Base-by-base conservation (phyloP, 2,113 vertebrate genomes). In the Nothoprocta perdicaria region DNA sequence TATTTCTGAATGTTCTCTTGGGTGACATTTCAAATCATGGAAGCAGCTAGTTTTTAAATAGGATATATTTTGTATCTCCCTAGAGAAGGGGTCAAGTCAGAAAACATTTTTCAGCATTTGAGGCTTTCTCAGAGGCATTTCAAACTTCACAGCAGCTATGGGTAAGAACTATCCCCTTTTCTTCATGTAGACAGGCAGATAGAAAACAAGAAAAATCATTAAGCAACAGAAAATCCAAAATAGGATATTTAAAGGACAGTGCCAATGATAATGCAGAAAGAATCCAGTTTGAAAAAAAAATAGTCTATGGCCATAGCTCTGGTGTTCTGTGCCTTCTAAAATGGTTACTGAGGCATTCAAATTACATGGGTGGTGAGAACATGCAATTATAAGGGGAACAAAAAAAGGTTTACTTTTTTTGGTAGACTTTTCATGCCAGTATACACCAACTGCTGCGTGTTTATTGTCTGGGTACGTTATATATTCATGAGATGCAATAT, bases 401-500 rank as follows among this genome's bases (percentile, higher is more conserved):
- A 63, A 78, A 38, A 67, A 53, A 4, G 3, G 7, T 63, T 80
- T 80, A 21, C 3, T 41, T 55, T 60, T 71, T 63, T 60, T 24
- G 24, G 18, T 81, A 60, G 62, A 52, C 46, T 82, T 86, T 92
- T 83, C 41, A 67, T 23, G 7, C 18, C 55, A 71, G 50, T 16
- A 3, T 53, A 45, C 15, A 43, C 31, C 65, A 79, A 53, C 41
- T 89, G 63, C 81, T 85, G 43, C n/a, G 40, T 89, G 52, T 81
- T 89, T 83, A 86, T 90, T 89, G 89, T 91, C 69, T 71, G 29
- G 12, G 19, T 71, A 17, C 31, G 41, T 96, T 85, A 85, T 83
- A 46, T 67, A 83, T 89, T 94, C 46, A 89, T 91, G 85, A 90
- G 69, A 83, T 95, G 68, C 71, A 65, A 75, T 60, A 57, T 66